Base-by-base conservation (phyloP, 2,113 vertebrate genomes). In the Phalacrocorax pelagicus region DNA sequence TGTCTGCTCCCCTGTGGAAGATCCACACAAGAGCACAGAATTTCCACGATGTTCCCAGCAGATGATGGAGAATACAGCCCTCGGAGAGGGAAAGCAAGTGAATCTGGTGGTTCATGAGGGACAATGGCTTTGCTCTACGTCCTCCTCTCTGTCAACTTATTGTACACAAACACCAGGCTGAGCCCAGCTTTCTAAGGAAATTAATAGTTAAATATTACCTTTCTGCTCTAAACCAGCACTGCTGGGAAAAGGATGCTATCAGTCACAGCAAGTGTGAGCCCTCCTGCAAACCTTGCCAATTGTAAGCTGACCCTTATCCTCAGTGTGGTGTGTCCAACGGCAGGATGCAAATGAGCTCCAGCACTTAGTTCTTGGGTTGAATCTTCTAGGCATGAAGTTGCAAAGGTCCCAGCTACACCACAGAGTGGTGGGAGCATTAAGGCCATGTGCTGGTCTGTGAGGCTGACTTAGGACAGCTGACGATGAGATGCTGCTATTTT, bases 381-480 rank as follows among this genome's bases (percentile, higher is more conserved):
- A 81, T 71, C 74, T 47, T 19, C 70, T 15, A 26, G 34, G 18
- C 16, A 51, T 38, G 62, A 65, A 69, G 46, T 49, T 81, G 27
- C 57, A 55, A 61, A 80, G 44, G 52, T 74, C 40, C 5, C 30
- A 78, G 20, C 16, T 80, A 12, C 20, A 46, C 29, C 47, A 61
- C 20, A 29, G 47, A 55, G 26, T 15, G 21, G 14, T 38, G 51
- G 23, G 29, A 89, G 7, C 27, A 47, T 27, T 36, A 46, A 5
- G 29, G n/a, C 12, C 5, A 7, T 0, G 0, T 15, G 4, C 7
- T 32, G 24, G 5, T 74, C 73, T 40, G 26, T 11, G 27, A 85
- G 42, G 32, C 38, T 79, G n/a, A 18, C 27, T 52, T 46, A n/a
- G 10, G 15, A 61, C 38, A 73, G 22, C 24, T 78, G 84, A 52